Base-by-base conservation (phyloP, 2,888 invertebrate species). In the Carpatolechia fugitivella region DNA sequence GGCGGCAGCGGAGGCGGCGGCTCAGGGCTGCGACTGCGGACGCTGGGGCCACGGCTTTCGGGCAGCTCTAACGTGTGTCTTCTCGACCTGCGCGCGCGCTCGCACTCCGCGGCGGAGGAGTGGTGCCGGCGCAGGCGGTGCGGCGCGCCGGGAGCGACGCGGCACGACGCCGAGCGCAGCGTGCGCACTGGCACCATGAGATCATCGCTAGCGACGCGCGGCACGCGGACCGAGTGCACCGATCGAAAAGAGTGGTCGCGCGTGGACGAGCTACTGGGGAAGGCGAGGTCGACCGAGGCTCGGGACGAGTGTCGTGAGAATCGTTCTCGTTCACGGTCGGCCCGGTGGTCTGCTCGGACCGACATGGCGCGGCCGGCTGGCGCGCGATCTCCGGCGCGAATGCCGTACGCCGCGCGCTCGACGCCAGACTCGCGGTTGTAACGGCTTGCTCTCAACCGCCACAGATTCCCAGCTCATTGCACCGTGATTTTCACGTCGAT, bases 311-410 rank as follows among this genome's bases (percentile, higher is more conserved):
- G 88, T 68, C 90, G 76, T 68, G 90, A 85, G 67, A 90, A 90
- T 66, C 88, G 81, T 65, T 90, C 89, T 61, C 89, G 86, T 29
- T 30, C 46, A 30, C 46, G 46, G 29, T 46, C 46, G 65, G 88
- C 89, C 65, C 88, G 86, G 52, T 82, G 85, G 61, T 88, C 87
- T 70, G 79, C 85, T 70, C 90, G 89, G 73, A 88, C 88, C 74
- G 90, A 89, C 90, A 89, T 89, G n/a, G n/a, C 81, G 79, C 86
- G 87, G 80, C 84, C 84, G 81, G 73, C 80, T 80, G 85, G 85
- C 84, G 82, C 85, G 88, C 83, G 83, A 78, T 80, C 86, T 78
- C 81, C 85, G 88, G 88, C 86, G 77, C 85, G 80, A 86, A 81
- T 88, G 89, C 76, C 89, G 85, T 70, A 41, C 84, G 78, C 80